Conservation (phyloP, 1,140 invertebrate genomes). For the Pararge aegeria region DNA sequence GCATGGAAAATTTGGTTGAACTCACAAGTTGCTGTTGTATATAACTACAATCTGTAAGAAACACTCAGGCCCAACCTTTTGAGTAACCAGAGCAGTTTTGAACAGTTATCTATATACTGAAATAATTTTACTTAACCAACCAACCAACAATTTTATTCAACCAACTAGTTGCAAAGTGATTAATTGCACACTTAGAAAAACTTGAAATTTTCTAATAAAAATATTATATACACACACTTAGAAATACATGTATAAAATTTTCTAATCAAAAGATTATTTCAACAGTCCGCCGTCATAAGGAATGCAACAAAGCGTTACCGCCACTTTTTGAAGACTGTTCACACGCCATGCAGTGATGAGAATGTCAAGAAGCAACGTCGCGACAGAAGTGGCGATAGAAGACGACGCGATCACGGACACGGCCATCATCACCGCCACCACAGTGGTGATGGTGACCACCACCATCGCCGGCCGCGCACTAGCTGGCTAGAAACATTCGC, state of each 20-base stretch:
- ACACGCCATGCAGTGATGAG: slow-evolving; percentile 37
- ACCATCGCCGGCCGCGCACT: slow-evolving; percentile 35
- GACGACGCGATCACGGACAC: slow-evolving; percentile 35
- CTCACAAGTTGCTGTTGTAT: too few relatives aligned
- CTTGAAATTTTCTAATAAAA: too few relatives aligned
- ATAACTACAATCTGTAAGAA: too few relatives aligned
- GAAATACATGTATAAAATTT: not conserved
- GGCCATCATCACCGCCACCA: slow-evolving; percentile 35
- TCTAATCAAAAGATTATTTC: slow-evolving; percentile 1
- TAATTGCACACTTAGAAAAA: too few relatives aligned
- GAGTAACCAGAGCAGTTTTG: too few relatives aligned
- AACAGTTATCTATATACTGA: too few relatives aligned
- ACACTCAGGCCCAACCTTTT: too few relatives aligned
- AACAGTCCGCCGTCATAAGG: slow-evolving; percentile 37
- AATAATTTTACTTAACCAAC: too few relatives aligned
- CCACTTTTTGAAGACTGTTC: slow-evolving; percentile 55
- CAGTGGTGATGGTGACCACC: slow-evolving; percentile 31
- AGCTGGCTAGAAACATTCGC: slow-evolving; percentile 71
- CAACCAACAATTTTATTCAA: too few relatives aligned
- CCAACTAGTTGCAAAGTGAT: too few relatives aligned
- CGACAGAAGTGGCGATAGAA: slow-evolving; percentile 45
- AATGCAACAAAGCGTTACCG: slow-evolving; percentile 57
- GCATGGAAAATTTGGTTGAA: too few relatives aligned
- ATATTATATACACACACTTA: slow-evolving; percentile 10
- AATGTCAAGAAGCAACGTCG: slow-evolving; percentile 44